phyloP scores from a whole-genome alignment of 2,888 invertebrate species.

The Acanthosoma haemorrhoidale region DNA sequence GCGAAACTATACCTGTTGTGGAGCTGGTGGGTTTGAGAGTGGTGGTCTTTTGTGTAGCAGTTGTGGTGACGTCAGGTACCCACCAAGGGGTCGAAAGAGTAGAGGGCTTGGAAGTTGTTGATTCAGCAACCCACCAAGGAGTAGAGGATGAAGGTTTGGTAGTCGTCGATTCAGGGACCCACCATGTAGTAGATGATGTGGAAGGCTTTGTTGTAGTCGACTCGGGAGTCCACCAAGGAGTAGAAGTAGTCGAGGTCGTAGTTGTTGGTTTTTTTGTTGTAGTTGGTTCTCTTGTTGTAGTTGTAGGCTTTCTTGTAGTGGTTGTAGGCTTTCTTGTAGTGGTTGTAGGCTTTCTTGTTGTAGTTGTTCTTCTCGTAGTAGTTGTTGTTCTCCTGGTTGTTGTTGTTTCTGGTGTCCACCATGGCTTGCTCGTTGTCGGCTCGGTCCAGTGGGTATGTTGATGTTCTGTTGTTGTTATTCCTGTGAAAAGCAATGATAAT shows the following conservation, averaged over 20 bases:
- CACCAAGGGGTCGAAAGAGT: slow-evolving; percentile 40
- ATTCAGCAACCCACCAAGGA: slow-evolving; percentile 43
- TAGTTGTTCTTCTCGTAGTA: slow-evolving; percentile 41
- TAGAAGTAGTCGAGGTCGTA: slow-evolving; percentile 38
- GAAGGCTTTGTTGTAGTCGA: slow-evolving; percentile 41
- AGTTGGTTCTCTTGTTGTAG: slow-evolving; percentile 26
- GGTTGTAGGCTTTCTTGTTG: slow-evolving; percentile 26
- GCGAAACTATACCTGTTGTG: slow-evolving; percentile 37
- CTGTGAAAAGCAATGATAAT: background rate
- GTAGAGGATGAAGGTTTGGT: slow-evolving; percentile 41
- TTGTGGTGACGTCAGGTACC: slow-evolving; percentile 43
- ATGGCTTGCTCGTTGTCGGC: slow-evolving; percentile 34
- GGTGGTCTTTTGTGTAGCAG: slow-evolving; percentile 43
- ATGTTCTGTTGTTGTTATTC: slow-evolving; percentile 37
- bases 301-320: slow-evolving; percentile 30
- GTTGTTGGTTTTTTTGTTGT: slow-evolving; percentile 28
- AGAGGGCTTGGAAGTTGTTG: slow-evolving; percentile 33
- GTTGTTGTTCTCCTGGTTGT: slow-evolving; percentile 39
- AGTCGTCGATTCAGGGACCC: slow-evolving; percentile 41
- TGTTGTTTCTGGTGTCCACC: slow-evolving; percentile 34
- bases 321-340: slow-evolving; percentile 30
- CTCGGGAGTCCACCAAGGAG: slow-evolving; percentile 44
- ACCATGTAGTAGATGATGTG: slow-evolving; percentile 29
- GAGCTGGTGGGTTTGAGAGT: slow-evolving; percentile 41
- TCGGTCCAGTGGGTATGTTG: slow-evolving; percentile 34